These are phyloP conservation scores for Nephrocerus scutellatus DNA, from an alignment of 2,888 invertebrate species.

Conservation along the genomic window DNA sequence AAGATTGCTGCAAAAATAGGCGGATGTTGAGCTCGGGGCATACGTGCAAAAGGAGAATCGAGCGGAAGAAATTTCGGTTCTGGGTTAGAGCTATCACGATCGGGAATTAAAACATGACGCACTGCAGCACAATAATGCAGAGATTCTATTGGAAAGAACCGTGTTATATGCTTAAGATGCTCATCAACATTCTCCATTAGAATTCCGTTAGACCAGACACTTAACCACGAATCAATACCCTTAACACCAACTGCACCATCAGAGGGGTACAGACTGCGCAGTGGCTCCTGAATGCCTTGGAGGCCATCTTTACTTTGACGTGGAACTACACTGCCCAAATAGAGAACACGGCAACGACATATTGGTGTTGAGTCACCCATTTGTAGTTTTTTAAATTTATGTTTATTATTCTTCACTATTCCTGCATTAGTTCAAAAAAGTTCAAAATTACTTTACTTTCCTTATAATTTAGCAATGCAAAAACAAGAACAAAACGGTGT, in stretches of 20 bases:
- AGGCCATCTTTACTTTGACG: constrained; percentile 97
- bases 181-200: constrained; percentile 93
- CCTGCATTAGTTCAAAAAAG: too few relatives aligned
- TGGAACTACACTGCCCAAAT: constrained; percentile 92
- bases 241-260: constrained; percentile 82
- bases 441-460: too few relatives aligned
- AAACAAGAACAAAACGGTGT: too few relatives aligned
- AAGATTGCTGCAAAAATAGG: constrained; percentile 95
- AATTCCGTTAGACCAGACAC: constrained; percentile 95
- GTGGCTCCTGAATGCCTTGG: constrained; percentile 93
- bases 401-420: too few relatives aligned
- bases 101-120: constrained; percentile 69
- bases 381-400: constrained; percentile 17
- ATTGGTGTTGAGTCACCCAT: constrained; percentile 83
- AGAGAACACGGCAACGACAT: constrained; percentile 92
- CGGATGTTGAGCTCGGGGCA: constrained; percentile 88
- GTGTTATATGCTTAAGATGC: constrained; percentile 84
- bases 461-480: too few relatives aligned
- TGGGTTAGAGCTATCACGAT: constrained; percentile 56
- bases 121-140: constrained; percentile 95
- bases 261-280: constrained; percentile 91
- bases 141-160: constrained; percentile 93
- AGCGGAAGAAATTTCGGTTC: constrained; percentile 87
- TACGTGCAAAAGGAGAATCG: constrained; percentile 91
- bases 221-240: constrained; percentile 93